phyloP scores from a whole-genome alignment of 2,888 invertebrate genomes.

The Andrena marginata region DNA sequence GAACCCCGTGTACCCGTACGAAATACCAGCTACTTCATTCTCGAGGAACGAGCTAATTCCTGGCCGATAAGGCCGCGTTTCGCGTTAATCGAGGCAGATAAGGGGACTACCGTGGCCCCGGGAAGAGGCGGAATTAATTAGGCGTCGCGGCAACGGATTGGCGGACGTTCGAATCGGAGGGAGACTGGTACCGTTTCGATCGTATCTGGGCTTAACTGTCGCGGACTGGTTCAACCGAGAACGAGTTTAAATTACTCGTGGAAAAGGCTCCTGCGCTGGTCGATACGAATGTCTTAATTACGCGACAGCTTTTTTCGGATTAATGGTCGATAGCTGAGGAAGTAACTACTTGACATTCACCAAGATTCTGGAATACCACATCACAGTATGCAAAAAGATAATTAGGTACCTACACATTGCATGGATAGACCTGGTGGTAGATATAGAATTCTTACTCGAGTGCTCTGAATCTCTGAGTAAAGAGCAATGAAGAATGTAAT shows the following conservation, averaged over 20 bases:
- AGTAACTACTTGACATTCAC: background rate
- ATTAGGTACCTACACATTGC: background rate
- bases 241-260: slow-evolving; percentile 68
- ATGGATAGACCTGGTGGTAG: background rate
- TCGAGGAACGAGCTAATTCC: slow-evolving; percentile 69
- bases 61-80: slow-evolving; percentile 64
- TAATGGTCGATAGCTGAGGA: slow-evolving; percentile 38
- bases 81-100: slow-evolving; percentile 74
- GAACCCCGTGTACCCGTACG: background rate
- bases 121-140: slow-evolving; percentile 76
- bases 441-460: background rate
- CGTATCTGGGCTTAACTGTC: slow-evolving; percentile 68
- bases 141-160: slow-evolving; percentile 62
- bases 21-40: slow-evolving; percentile 44
- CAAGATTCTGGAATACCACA: background rate
- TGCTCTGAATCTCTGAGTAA: background rate
- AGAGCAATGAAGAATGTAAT: too few species aligned
- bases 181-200: slow-evolving; percentile 65
- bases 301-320: slow-evolving; percentile 44
- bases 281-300: slow-evolving; percentile 70
- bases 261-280: slow-evolving; percentile 37
- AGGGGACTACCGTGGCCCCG: slow-evolving; percentile 62
- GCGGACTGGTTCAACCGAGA: slow-evolving; percentile 53
- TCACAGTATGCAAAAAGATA: background rate
- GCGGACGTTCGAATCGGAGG: slow-evolving; percentile 57